Base-by-base conservation (phyloP, 2,888 invertebrate genomes). In the Litoditis marina region DNA sequence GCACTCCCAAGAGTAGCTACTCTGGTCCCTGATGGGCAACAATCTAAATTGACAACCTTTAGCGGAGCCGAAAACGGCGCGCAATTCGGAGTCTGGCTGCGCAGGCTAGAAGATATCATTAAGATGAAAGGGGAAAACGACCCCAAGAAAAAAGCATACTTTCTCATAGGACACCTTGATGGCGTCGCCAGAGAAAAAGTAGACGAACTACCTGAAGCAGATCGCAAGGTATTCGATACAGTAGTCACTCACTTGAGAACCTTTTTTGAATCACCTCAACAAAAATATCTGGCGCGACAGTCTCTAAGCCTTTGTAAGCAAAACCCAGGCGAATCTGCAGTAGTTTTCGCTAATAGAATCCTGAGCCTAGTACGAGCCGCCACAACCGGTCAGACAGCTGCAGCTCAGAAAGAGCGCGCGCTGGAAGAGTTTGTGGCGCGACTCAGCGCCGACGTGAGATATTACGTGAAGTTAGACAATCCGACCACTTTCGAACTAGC, bases 151-250 rank as follows among this genome's bases (percentile, higher is more conserved):
- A 47, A 47, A 19, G 47, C 47, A 47, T 8, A 47, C 19, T 47
- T 47, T 22, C n/a, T 47, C 19, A 19, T 47, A 8, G 47, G 11
- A 8, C 47, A 47, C 47, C 47, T 47, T 11, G 47, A 47, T 19
- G 47, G 47, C 11, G 25, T 47, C 8, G 47, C 47, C 11, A n/a
- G 47, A n/a, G 47, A 47, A 47, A 47, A 47, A 19, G n/a, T 47
- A 47, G 47, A 47, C 8, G 47, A 47, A 19, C 11, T 47, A 19
- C 7, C 47, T 11, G 47, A n/a, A 8, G 19, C 11, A 8, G n/a
- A n/a, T 11, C 8, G 19, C 11, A 22, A 19, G 19, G 25, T 13
- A 8, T 47, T 13, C 19, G 47, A 8, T 19, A 8, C 19, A 19
- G 47, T 47, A 22, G 19, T 13, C 8, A 19, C 11, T 13, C 47